Conservation (phyloP, 2,113 vertebrate genomes). For the Alethe diademata region DNA sequence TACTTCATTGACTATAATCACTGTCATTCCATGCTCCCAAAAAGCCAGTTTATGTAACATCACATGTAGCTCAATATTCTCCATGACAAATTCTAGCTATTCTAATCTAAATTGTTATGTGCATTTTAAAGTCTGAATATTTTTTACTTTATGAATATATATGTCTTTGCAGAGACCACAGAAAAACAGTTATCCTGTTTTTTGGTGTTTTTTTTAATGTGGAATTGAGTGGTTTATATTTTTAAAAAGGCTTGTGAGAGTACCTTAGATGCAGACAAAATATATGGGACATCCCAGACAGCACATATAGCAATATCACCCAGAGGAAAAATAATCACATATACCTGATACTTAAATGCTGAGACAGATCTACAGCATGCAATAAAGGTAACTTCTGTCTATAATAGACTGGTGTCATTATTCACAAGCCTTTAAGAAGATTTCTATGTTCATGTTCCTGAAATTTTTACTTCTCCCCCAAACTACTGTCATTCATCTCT, state of each 20-base stretch:
- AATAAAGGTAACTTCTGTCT: constrained; percentile 8
- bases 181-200: not conserved
- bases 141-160: not conserved
- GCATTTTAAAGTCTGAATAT: not conserved
- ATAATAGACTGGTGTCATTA: not conserved
- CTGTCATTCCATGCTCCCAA: not conserved
- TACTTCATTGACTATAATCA: not conserved
- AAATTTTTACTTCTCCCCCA: not conserved
- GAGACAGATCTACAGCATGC: not conserved
- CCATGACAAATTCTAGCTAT: not conserved
- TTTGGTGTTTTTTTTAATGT: not conserved
- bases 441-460: not conserved
- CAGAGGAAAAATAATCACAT: constrained; percentile 14
- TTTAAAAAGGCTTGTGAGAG: not conserved
- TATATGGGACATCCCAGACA: not conserved
- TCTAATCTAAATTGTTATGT: not conserved
- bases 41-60: not conserved
- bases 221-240: not conserved
- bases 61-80: not conserved
- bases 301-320: not conserved
- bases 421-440: constrained; percentile 12
- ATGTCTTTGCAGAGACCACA: not conserved
- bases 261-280: not conserved
- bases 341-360: not conserved
- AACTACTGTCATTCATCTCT: not conserved